These are phyloP conservation scores for Drosophila tropicalis DNA, from an alignment of 1,140 invertebrate genomes.

Conservation along the genomic window DNA sequence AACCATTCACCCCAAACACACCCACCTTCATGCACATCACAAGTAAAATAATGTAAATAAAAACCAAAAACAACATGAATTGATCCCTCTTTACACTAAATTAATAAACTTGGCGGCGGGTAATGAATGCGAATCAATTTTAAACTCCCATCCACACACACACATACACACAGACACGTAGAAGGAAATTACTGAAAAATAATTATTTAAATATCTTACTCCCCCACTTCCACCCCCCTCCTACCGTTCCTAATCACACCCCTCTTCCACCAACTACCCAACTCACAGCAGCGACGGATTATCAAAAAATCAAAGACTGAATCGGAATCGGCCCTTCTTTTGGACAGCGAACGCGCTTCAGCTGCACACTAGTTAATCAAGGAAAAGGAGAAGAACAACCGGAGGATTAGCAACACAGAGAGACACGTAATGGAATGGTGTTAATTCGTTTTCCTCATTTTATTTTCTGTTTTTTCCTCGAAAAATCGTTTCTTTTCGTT, in stretches of 20 bases:
- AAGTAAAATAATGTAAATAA: constrained; percentile 72
- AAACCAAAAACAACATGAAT: constrained; percentile 15
- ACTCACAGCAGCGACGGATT: constrained; percentile 18
- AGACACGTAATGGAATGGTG: constrained; percentile 3
- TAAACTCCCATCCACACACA: constrained; percentile 18
- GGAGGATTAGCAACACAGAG: neutral
- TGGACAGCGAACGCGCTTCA: constrained; percentile 61
- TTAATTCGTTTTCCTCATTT: constrained; percentile 28
- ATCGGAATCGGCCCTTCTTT: constrained; percentile 50
- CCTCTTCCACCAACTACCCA: neutral
- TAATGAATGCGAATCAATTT: constrained; percentile 23
- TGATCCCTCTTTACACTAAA: constrained; percentile 33
- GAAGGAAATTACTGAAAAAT: neutral
- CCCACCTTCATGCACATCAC: constrained; percentile 34
- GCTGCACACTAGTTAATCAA: constrained; percentile 39
- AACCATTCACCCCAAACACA: constrained; percentile 20
- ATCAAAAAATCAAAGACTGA: constrained; percentile 14
- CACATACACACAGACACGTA: constrained; percentile 5
- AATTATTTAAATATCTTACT: neutral
- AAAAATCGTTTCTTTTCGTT: constrained; percentile 22
- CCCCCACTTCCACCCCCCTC: neutral
- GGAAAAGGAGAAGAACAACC: too few species aligned
- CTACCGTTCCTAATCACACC: neutral
- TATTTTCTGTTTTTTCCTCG: constrained; percentile 28
- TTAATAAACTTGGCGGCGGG: constrained; percentile 56